Evolutionary conservation across 2,888 invertebrate species (phyloP), one percentile per base, ranked within the genome.

Genomic region (Megamerina dolium): DNA sequence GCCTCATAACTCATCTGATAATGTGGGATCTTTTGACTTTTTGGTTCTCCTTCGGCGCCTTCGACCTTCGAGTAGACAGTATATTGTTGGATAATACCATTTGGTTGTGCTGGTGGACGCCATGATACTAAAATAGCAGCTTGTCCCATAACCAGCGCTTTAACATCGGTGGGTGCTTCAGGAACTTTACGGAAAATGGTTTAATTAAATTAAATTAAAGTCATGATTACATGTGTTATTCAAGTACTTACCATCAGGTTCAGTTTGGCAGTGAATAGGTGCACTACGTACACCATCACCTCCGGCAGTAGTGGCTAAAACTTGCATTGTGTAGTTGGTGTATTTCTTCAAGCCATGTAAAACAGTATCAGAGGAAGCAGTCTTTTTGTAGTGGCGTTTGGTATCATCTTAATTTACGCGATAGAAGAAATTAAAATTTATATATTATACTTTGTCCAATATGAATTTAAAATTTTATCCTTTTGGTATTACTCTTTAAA

Each of bases 261-360:
- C 90, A 37, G 95, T 95, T 74, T 87, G 87, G 68, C 94, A 92
- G 70, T 90, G 90, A 56, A 94, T 89, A 45, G 72, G 57, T n/a
- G 60, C 58, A 55, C 72, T 72, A 55, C 90, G 82, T 34, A 92
- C 92, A 49, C 95, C 94, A 69, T 95, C 94, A 10, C 96, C 96
- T 52, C 92, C 94, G 43, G 92, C 86, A 6, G 95, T 95, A 60
- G 86, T 94, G 17, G 95, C 93, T 57, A 94, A 74, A 23, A 96
- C 92, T 77, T 94, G 92, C 83, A 96, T 90, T 45, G 92, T 94
- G 73, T 95, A 96, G 74, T 96, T 95, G 3, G 94, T 95, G 74
- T 85, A 94, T 70, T 93, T 93, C 71, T 90, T 88, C 41, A 96
- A 77, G 40, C 91, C 91, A 64, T 91, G 91, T n/a, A 92, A 77